These are phyloP conservation scores for Gopherus evgoodei DNA, from an alignment of 2,113 vertebrate genomes.

Conservation along the genomic window DNA sequence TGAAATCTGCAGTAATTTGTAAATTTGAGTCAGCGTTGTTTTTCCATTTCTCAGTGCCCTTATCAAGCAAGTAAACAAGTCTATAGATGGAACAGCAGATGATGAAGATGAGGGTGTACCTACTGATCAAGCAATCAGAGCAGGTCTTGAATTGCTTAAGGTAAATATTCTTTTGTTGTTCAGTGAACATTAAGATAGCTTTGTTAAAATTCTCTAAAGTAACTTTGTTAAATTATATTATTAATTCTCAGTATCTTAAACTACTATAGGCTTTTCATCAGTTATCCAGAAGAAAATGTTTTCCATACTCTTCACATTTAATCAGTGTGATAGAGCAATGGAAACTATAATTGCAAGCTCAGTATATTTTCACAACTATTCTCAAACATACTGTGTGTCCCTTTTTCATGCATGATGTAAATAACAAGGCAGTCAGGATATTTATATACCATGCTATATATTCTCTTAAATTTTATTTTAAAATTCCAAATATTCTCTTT, in stretches of 20 bases:
- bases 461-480: not conserved
- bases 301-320: not conserved
- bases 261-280: not conserved
- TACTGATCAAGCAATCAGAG: conserved; percentile 90
- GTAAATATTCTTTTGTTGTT: conserved; percentile 66
- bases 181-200: not conserved
- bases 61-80: conserved; percentile 92
- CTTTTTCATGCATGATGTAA: not conserved
- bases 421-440: not conserved
- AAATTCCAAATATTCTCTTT: not conserved
- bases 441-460: not conserved
- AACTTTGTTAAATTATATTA: not conserved
- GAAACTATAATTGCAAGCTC: not conserved
- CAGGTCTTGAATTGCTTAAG: conserved; percentile 91
- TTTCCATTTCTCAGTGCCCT: conserved; percentile 81
- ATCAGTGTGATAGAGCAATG: not conserved
- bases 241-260: not conserved
- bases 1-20: not conserved
- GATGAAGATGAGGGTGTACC: conserved; percentile 91
- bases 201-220: not conserved
- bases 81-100: conserved; percentile 91
- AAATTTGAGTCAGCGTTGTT: not conserved
- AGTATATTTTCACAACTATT: not conserved
- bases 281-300: not conserved
- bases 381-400: not conserved